A percentile compares a stretch with the other conserved stretches of the same genome.
phyloP scores from a whole-genome alignment of 2,888 invertebrate species.

The Salticus scenicus region DNA sequence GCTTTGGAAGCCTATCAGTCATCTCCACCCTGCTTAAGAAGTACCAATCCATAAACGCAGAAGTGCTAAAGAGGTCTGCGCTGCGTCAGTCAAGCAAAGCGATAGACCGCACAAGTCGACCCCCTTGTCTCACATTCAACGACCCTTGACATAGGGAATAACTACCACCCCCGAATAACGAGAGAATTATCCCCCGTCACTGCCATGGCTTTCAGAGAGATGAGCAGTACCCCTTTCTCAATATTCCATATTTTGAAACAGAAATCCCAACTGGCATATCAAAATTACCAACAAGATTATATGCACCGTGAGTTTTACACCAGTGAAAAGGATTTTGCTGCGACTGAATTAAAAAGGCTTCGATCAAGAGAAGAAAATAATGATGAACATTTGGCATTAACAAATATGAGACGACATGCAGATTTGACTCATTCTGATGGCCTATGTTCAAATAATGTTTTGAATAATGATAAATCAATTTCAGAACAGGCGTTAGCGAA shows the following conservation, averaged over 20 bases:
- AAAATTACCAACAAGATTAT: slow-evolving; percentile 18
- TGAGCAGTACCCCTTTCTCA: slow-evolving; percentile 56
- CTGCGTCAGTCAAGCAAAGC: slow-evolving; percentile 46
- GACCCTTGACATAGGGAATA: slow-evolving; percentile 14
- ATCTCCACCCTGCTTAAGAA: slow-evolving; percentile 25
- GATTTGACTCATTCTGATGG: too few species aligned
- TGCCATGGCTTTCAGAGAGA: slow-evolving; percentile 54
- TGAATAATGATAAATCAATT: too few species aligned
- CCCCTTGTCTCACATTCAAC: slow-evolving; percentile 53
- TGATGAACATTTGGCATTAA: too few species aligned
- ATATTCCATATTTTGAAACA: slow-evolving; percentile 63
- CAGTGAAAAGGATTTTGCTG: not conserved
- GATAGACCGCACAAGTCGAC: slow-evolving; percentile 65
- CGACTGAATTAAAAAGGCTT: too few species aligned
- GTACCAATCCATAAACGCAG: slow-evolving; percentile 40
- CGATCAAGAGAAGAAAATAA: too few species aligned
- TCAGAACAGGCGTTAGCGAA: too few species aligned
- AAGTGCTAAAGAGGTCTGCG: slow-evolving; percentile 63
- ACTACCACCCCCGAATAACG: slow-evolving; percentile 18
- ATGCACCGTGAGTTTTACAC: not conserved
- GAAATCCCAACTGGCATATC: slow-evolving; percentile 46
- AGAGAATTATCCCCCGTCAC: slow-evolving; percentile 9
- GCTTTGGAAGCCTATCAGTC: slow-evolving; percentile 11
- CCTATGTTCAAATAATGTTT: too few species aligned
- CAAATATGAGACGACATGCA: too few species aligned